phyloP scores from a whole-genome alignment of 2,797 vertebrate species.

The Micromesistius poutassou region DNA sequence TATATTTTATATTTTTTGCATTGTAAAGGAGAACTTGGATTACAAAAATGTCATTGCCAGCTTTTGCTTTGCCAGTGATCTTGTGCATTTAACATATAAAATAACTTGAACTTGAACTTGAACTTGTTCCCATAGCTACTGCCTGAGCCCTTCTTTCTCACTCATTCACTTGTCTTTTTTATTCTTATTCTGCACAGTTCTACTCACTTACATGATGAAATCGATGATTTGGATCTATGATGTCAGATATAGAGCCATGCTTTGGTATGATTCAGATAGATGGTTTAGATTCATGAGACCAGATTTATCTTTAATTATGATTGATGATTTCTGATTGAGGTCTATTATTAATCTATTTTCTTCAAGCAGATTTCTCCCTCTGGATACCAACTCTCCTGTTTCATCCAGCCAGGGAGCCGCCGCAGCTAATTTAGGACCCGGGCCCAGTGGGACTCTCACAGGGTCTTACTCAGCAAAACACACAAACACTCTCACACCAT shows the following conservation, averaged over 20 bases:
- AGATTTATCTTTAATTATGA: background rate
- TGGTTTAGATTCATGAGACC: background rate
- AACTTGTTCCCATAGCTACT: no score
- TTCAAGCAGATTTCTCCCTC: background rate
- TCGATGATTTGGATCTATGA: background rate
- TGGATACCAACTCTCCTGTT: background rate
- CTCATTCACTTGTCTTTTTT: no score
- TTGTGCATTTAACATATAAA: no score
- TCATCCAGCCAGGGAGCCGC: slow-evolving; percentile 33
- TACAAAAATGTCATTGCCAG: no score
- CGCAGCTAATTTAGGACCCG: slow-evolving; percentile 50
- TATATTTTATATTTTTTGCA: background rate
- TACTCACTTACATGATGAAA: background rate
- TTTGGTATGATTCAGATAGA: background rate
- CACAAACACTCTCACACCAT: slow-evolving; percentile 20
- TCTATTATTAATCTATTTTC: slow-evolving; percentile 10
- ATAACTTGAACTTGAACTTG: no score
- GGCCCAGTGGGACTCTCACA: slow-evolving; percentile 36
- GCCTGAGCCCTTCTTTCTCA: no score
- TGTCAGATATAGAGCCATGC: background rate
- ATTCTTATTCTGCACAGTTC: background rate
- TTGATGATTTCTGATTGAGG: background rate
- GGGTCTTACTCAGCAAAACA: slow-evolving; percentile 41
- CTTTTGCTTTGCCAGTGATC: no score
- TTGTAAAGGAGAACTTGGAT: no score